Base-by-base conservation (phyloP, 2,113 vertebrate genomes). In the Madoqua kirkii region DNA sequence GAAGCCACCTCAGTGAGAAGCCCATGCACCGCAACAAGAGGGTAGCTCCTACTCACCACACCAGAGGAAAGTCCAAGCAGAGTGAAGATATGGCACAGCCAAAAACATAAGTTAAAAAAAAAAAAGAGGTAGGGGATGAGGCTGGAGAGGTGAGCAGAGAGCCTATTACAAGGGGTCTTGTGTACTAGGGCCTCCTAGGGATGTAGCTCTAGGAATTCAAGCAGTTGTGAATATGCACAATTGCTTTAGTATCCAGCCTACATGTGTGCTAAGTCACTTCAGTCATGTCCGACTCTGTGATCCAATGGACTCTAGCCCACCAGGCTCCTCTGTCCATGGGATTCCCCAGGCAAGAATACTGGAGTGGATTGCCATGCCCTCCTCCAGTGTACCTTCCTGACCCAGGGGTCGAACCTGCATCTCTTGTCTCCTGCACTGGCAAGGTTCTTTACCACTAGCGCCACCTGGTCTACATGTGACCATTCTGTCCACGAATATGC, bases 1-100 rank as follows among this genome's bases (percentile, higher is more conserved):
- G 71, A 76, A 43, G 71, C 36, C 71, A 7, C 71, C 36, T 25
- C 71, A 40, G 7, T 27, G 71, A 76, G 40, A 43, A 43, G 71
- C 23, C 71, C 36, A 0, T 2, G 71, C 71, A 25, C 36, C 0
- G 0, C 71, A 74, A 74, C 0, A 3, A 14, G 71, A 43, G 71
- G 3, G 12, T 3, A 25, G 36, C 36, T 23, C n/a, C 40, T 43
- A 27, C 40, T 76, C 71, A 7, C 23, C 71, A 76, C 23, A 43
- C 71, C 71, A 76, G 36, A 76, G 71, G 23, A 43, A 76, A 76
- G 71, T 27, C 36, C 40, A 43, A 25, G 71, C 36, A 43, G 71
- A 76, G 25, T 43, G 71, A 76, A 27, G 12, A 76, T 2, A 40
- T 23, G 27, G 71, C 71, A 76, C 6, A 76, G 12, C 12, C 40